Percentiles rank a stretch among this genome's conserved stretches.
Conservation (phyloP, 1,140 invertebrate species). For the Steinernema feltiae region DNA sequence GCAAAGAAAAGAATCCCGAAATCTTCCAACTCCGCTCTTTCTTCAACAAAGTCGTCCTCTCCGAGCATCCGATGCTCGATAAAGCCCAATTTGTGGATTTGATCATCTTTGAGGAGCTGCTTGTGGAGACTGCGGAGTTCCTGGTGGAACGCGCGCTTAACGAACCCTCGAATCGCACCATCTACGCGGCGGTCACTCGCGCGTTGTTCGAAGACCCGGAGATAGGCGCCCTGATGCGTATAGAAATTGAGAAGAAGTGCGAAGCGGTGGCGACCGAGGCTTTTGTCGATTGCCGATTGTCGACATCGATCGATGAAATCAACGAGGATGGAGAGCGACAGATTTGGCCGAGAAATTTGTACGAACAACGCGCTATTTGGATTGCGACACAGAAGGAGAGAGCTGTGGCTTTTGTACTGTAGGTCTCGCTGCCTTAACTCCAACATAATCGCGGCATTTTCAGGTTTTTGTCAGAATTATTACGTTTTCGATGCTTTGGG, state of each 20-base stretch:
- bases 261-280: background rate
- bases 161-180: background rate
- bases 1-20: background rate
- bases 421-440: background rate
- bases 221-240: background rate
- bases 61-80: background rate
- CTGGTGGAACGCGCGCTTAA: too few relatives aligned
- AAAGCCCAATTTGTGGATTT: background rate
- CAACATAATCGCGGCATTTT: background rate
- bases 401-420: background rate
- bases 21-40: background rate
- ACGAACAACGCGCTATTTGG: background rate
- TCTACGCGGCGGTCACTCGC: background rate
- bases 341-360: background rate
- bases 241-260: too few relatives aligned
- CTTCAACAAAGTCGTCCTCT: background rate
- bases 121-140: background rate
- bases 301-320: background rate
- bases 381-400: background rate
- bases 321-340: background rate
- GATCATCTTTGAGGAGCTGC: background rate
- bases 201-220: background rate
- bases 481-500: background rate
- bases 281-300: background rate
- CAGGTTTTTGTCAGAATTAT: background rate